Evolutionary conservation across 2,797 vertebrate genomes (phyloP).

Genomic region (Odontamblyopus lacepedii): DNA sequence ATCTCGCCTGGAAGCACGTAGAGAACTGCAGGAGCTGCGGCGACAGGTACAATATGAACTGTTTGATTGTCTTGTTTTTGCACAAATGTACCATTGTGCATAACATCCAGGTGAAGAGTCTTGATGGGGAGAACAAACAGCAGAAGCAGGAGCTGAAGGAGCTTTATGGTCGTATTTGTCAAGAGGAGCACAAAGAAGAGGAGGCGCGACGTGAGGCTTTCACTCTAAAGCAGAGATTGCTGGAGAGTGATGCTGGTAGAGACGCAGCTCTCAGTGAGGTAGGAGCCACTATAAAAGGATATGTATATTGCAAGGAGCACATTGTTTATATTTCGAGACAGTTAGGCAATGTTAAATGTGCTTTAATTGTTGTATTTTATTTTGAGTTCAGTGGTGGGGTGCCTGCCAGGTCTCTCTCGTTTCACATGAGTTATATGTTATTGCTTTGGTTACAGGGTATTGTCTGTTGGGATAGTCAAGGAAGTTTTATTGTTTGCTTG

Average conservation of each 20-base stretch:
- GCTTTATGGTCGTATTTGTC: conserved; percentile 71
- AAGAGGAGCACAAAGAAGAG: conserved; percentile 75
- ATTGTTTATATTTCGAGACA: neutral
- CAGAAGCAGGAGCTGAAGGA: conserved; percentile 72
- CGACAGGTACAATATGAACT: conserved; percentile 75
- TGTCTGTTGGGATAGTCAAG: neutral
- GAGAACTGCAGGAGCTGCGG: conserved; percentile 80
- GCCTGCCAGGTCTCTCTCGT: too few species aligned
- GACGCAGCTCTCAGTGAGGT: conserved; percentile 81
- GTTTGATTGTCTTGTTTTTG: conserved; percentile 33
- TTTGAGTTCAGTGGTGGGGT: too few species aligned
- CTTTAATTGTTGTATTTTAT: too few species aligned
- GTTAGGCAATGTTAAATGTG: too few species aligned
- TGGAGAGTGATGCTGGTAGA: conserved; percentile 73
- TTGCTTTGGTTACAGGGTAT: neutral
- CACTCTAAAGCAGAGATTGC: conserved; percentile 69
- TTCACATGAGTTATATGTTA: neutral
- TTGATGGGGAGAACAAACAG: conserved; percentile 73
- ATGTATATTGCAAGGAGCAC: neutral
- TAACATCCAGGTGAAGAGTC: conserved; percentile 75
- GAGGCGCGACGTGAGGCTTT: conserved; percentile 70
- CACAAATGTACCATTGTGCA: conserved; percentile 22
- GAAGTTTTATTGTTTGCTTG: too few species aligned
- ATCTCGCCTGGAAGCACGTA: conserved; percentile 64
- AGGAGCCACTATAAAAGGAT: conserved; percentile 15